Percentiles rank a stretch among this genome's conserved stretches.
phyloP scores from a whole-genome alignment of 2,888 invertebrate genomes.

The Coleophora flavipennella region DNA sequence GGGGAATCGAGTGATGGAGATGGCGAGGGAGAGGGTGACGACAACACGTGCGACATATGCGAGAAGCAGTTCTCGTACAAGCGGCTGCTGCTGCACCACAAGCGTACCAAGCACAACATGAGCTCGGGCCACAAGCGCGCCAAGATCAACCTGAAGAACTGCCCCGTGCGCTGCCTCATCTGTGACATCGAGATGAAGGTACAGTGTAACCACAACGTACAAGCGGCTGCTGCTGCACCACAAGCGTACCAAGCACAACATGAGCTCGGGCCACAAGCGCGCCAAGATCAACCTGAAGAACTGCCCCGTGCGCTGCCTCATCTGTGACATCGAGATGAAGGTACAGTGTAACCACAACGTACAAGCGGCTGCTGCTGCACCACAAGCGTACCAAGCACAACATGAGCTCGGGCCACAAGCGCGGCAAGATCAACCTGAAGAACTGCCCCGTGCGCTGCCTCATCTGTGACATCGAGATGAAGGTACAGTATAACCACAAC shows the following conservation, averaged over 20 bases:
- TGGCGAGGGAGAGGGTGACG: constrained; percentile 46
- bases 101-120: constrained; percentile 58
- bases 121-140: constrained; percentile 55
- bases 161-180: constrained; percentile 54
- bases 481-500: constrained; percentile 13
- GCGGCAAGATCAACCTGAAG: constrained; percentile 54
- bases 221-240: constrained; percentile 52
- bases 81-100: constrained; percentile 52
- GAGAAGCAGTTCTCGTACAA: constrained; percentile 64
- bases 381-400: constrained; percentile 62
- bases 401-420: constrained; percentile 53
- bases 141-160: constrained; percentile 54
- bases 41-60: constrained; percentile 62
- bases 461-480: constrained; percentile 61
- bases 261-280: constrained; percentile 54
- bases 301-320: constrained; percentile 55
- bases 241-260: constrained; percentile 58
- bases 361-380: constrained; percentile 48
- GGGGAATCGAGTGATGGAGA: constrained; percentile 57
- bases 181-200: constrained; percentile 58
- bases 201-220: constrained; percentile 24
- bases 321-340: constrained; percentile 61
- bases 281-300: constrained; percentile 56
- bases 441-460: constrained; percentile 58
- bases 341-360: constrained; percentile 15